Evolutionary conservation across 23 tunicate species (phyloP), one percentile per base, ranked within the genome.

Genomic region (Aplidium turbinatum): DNA sequence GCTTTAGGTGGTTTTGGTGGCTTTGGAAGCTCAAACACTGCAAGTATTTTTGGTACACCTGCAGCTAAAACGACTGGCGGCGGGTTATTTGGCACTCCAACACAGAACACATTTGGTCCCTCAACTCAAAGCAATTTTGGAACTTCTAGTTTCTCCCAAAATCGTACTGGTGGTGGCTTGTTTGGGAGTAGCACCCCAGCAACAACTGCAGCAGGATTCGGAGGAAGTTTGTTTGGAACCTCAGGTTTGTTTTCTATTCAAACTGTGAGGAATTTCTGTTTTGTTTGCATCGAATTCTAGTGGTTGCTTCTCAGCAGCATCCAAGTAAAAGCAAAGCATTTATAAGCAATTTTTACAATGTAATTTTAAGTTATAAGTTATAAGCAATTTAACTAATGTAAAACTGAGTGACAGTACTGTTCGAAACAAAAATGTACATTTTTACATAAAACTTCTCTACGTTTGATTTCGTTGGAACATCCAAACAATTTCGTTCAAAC

Each of bases 1-100:
- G 39, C 70, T 40, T 65, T 64, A 4, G 58, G 51, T 61, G 75
- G 82, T 52, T 87, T 87, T 42, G 86, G 86, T 25, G 62, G 58
- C 26, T 35, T 46, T 0, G 72, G 51, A 38, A 70, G 67, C 32
- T 52, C 94, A 4, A 63, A 50, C 32, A 78, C 85, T 26, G 72
- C 78, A 4, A 66, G 86, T 35, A 75, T 87, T 18, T 87, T 87
- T 68, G 94, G 94, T n/a, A 87, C 94, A 3, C 94, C 94, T 20
- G 63, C 94, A 7, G 35, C 79, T 30, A 87, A 87, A 66, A n/a
- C n/a, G n/a, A 28, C 77, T n/a, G 53, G 72, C 16, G 72, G 72
- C n/a, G 65, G 84, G 7, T 52, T 86, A 20, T 79, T 79, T 63
- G 84, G 85, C 9, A 70, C 93, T 20, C 75, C 93, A 1, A 68